Evolutionary conservation across 2,797 vertebrate genomes (phyloP), one percentile per base, ranked within the genome.

Genomic region (Amniataba percoides): DNA sequence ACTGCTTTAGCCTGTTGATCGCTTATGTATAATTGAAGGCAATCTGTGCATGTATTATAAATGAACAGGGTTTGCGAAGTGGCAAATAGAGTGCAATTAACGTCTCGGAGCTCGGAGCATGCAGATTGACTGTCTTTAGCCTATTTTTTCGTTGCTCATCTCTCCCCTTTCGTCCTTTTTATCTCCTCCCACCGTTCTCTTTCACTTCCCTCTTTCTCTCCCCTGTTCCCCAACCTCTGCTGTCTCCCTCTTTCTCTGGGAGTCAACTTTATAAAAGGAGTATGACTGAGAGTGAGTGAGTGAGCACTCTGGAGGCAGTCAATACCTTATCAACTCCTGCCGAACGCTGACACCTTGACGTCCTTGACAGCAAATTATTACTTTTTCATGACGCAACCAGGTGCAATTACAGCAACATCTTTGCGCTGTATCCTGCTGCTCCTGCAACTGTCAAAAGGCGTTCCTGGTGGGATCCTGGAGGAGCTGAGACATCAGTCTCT

Each of bases 401-500:
- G 93, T 96, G 95, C 95, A 96, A 96, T 96, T 96, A 96, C 94
- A 94, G 94, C 93, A 94, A 95, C 95, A 95, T 94, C 93, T 94
- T 95, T 94, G 93, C 89, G 87, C 90, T 85, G 83, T 92, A 94
- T 94, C 93, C 93, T 91, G 89, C 93, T 89, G 92, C 94, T 95
- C 92, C 94, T 88, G 94, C 90, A 91, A 94, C 95, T 96, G 95
- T 95, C 95, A 96, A 93, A 94, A 93, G 93, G 89, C 82, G 91
- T 93, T 94, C 92, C 90, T 92, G 93, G 94, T 89, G 93, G 93
- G 88, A 91, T 94, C 91, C 91, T 92, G 90, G 85, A 94, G 93
- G 89, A 95, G 95, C 91, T 90, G 92, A 95, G 93, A 95, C 94
- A 95, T 94, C 94, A 93, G 93, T 93, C 93, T 92, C 89, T 90